Evolutionary conservation across 1,140 invertebrate species (phyloP).

Genomic region (Lethrus apterus): DNA sequence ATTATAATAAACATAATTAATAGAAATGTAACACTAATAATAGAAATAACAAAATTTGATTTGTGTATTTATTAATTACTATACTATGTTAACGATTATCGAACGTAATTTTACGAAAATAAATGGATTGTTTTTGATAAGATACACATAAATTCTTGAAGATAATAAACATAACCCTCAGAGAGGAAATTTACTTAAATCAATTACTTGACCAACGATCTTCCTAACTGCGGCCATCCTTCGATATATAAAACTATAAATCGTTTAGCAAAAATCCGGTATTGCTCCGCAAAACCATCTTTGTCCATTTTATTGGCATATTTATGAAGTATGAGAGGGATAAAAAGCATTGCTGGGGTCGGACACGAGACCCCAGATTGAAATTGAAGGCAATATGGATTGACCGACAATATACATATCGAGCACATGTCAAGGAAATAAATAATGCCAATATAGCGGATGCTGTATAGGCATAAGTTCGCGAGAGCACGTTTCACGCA

Average conservation of each 20-base stretch:
- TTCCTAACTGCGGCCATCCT: constrained; percentile 21
- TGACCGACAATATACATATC: constrained; percentile 41
- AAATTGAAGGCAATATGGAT: constrained; percentile 32
- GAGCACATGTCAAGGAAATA: constrained; percentile 39
- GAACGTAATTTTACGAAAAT: too few relatives aligned
- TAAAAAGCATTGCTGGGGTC: constrained; percentile 11
- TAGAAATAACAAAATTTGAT: too few relatives aligned
- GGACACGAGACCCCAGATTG: constrained; percentile 13
- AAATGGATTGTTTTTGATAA: too few relatives aligned
- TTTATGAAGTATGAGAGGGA: constrained; percentile 35
- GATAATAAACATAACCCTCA: too few relatives aligned
- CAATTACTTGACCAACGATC: constrained; percentile 29
- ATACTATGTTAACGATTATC: too few relatives aligned
- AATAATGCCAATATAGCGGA: constrained; percentile 37
- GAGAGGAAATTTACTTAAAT: constrained; percentile 32
- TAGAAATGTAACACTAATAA: too few relatives aligned
- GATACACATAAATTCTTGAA: too few relatives aligned
- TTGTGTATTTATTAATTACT: too few relatives aligned
- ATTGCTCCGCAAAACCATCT: constrained; percentile 19
- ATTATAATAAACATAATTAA: too few relatives aligned
- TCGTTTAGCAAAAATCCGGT: constrained; percentile 29
- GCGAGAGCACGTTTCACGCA: constrained; percentile 28
- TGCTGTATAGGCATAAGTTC: constrained; percentile 29
- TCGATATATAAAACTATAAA: constrained; percentile 37
- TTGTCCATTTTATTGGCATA: constrained; percentile 29